These are phyloP conservation scores for Onychomys arenicola DNA, from an alignment of 2,797 vertebrate genomes.

Conservation along the genomic window DNA sequence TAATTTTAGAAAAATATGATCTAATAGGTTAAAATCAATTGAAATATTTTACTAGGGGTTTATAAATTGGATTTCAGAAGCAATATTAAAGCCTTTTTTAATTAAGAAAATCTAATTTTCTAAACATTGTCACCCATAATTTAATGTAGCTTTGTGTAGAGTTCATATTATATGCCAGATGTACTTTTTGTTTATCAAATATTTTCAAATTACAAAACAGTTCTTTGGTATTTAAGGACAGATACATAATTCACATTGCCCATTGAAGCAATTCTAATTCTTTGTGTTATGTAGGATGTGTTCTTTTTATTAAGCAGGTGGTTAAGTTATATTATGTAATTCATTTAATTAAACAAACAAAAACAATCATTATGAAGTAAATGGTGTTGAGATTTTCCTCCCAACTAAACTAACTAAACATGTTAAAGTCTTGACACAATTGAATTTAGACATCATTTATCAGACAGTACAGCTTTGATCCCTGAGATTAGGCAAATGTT, in stretches of 20 bases:
- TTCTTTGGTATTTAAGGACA: background rate
- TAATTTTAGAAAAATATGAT: constrained; percentile 32
- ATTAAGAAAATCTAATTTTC: constrained; percentile 68
- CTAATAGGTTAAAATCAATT: constrained; percentile 39
- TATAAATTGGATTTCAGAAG: constrained; percentile 46
- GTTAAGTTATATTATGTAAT: constrained; percentile 4
- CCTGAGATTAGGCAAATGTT: background rate
- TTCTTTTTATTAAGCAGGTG: background rate
- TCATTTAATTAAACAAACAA: background rate
- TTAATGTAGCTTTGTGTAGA: constrained; percentile 5
- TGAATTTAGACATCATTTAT: background rate
- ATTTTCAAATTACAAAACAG: constrained; percentile 32
- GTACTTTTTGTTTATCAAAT: constrained; percentile 50
- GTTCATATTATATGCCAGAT: background rate
- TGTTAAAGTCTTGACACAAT: background rate
- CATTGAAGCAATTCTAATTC: constrained; percentile 39
- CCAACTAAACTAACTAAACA: background rate
- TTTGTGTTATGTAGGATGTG: background rate
- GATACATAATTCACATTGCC: background rate
- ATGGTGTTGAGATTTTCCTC: background rate
- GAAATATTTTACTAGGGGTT: constrained; percentile 25
- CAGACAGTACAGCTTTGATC: background rate
- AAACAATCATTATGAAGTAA: background rate
- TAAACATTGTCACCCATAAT: constrained; percentile 45
- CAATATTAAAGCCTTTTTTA: constrained; percentile 24